A percentile compares a stretch with the other conserved stretches of the same genome.
phyloP scores from a whole-genome alignment of 2,797 vertebrate species.

The Tiaroga cobitis region DNA sequence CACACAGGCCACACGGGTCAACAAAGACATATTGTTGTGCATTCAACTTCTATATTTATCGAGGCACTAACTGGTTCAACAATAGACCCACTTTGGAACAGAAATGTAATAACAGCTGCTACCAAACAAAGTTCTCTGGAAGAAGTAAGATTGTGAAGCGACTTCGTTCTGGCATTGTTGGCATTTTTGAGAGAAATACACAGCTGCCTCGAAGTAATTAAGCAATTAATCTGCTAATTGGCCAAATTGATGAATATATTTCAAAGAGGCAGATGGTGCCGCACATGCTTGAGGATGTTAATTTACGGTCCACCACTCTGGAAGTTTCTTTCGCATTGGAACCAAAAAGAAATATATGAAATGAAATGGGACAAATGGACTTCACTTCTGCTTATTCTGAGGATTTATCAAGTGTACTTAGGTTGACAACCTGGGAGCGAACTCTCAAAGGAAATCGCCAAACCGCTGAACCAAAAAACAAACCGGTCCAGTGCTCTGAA shows the following conservation, averaged over 20 bases:
- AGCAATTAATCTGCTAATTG: conserved; percentile 60
- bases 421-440: conserved; percentile 15
- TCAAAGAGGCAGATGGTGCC: conserved; percentile 52
- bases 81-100: conserved; percentile 14
- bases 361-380: conserved; percentile 15
- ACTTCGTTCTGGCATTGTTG: conserved; percentile 18
- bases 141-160: not conserved
- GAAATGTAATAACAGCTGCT: not conserved
- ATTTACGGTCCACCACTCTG: conserved; percentile 16
- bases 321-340: conserved; percentile 1
- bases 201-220: conserved; percentile 56
- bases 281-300: conserved; percentile 45
- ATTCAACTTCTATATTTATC: conserved; percentile 32
- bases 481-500: conserved; percentile 22
- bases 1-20: conserved; percentile 5
- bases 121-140: conserved; percentile 13
- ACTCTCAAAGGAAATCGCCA: conserved; percentile 25
- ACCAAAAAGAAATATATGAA: conserved; percentile 19
- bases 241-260: conserved; percentile 58
- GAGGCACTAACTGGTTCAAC: conserved; percentile 11
- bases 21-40: conserved; percentile 24
- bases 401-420: conserved; percentile 37
- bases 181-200: conserved; percentile 42
- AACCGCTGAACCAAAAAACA: conserved; percentile 18
- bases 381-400: conserved; percentile 4